A percentile compares a stretch with the other conserved stretches of the same genome.
phyloP scores from a whole-genome alignment of 2,113 vertebrate species.

The Murina feae region DNA sequence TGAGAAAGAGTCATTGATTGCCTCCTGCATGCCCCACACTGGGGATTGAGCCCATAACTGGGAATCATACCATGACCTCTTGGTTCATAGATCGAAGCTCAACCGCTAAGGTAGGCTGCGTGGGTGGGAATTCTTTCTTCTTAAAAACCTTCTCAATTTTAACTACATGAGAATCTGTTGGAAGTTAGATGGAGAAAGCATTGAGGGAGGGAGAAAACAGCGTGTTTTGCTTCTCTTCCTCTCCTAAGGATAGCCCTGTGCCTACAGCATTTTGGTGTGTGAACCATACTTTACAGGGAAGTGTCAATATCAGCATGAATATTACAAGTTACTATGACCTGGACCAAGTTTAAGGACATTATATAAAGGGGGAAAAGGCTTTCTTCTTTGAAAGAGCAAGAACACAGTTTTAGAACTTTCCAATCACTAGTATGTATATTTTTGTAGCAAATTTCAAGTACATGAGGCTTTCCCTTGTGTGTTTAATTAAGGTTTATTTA shows the following conservation, averaged over 20 bases:
- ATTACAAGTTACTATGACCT: neutral
- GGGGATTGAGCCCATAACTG: too few species aligned
- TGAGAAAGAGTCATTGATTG: too few species aligned
- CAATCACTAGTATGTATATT: neutral
- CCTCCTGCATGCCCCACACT: too few species aligned
- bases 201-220: neutral
- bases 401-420: neutral
- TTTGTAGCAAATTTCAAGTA: neutral
- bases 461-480: neutral
- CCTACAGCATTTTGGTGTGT: neutral
- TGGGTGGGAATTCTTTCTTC: neutral
- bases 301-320: neutral
- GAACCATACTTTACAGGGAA: neutral
- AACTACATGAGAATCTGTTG: neutral
- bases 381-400: neutral
- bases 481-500: conserved; percentile 34
- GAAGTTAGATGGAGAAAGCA: neutral
- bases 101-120: too few species aligned
- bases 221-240: neutral
- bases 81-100: too few species aligned
- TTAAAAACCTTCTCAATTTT: neutral
- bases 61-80: too few species aligned
- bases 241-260: neutral
- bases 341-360: neutral
- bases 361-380: neutral